A percentile compares a stretch with the other conserved stretches of the same genome.
These are phyloP conservation scores for Helostoma temminkii DNA, from an alignment of 2,797 vertebrate species.

Conservation along the genomic window DNA sequence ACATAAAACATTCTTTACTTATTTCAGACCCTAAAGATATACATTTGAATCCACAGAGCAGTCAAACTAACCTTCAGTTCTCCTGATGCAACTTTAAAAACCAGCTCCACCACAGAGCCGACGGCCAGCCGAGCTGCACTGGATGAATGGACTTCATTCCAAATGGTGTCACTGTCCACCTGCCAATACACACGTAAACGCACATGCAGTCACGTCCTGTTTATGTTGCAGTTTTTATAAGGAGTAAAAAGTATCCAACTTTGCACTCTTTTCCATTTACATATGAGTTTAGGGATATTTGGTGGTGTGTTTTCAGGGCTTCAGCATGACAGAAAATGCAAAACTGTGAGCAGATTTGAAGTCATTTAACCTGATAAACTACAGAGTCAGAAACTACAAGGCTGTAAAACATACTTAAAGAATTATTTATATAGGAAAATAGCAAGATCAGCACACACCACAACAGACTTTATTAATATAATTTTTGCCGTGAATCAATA, in stretches of 20 bases:
- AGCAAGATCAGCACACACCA: background rate
- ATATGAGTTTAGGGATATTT: conserved; percentile 9
- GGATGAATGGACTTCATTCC: conserved; percentile 97
- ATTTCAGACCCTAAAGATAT: conserved; percentile 5
- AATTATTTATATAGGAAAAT: conserved; percentile 24
- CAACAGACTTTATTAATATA: conserved; percentile 19
- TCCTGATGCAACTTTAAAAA: conserved; percentile 95
- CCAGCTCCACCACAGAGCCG: conserved; percentile 95
- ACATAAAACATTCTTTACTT: conserved; percentile 1
- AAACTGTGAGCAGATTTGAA: conserved; percentile 44
- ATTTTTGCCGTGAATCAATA: background rate
- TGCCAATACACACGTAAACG: conserved; percentile 62
- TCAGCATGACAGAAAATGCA: conserved; percentile 16
- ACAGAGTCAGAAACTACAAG: conserved; percentile 31
- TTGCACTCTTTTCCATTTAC: conserved; percentile 33
- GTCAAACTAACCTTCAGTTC: conserved; percentile 91
- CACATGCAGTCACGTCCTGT: conserved; percentile 1
- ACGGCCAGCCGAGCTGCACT: conserved; percentile 95
- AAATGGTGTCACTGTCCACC: conserved; percentile 99
- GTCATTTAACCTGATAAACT: conserved; percentile 48
- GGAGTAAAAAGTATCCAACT: background rate
- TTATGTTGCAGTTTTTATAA: conserved; percentile 12
- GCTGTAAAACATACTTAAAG: conserved; percentile 32
- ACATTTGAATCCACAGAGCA: background rate
- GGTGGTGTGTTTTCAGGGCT: conserved; percentile 15